Conservation (phyloP, 1,140 invertebrate genomes). For the Dendroctonus ponderosae region DNA sequence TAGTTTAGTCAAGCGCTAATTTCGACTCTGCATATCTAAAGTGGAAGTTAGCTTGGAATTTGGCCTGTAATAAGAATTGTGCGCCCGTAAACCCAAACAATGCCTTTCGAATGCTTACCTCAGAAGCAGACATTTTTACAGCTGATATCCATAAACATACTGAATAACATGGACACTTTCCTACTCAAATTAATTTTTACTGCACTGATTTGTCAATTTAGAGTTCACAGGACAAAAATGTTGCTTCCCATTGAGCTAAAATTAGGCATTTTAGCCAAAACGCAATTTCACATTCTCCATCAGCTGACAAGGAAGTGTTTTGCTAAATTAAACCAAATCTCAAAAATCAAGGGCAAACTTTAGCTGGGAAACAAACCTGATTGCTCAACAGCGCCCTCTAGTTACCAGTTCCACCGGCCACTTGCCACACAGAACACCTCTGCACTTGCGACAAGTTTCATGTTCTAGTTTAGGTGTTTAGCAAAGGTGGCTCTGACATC, state of each 20-base stretch:
- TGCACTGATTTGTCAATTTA: conserved; percentile 17
- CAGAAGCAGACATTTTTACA: conserved; percentile 43
- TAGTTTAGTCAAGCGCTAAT: neutral
- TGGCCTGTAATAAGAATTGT: neutral
- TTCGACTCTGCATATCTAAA: no score
- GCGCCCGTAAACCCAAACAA: neutral
- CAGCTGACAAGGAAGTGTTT: conserved; percentile 45
- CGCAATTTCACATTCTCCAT: conserved; percentile 40
- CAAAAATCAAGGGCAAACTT: conserved; percentile 8
- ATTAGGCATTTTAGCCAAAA: conserved; percentile 41
- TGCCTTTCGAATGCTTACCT: neutral
- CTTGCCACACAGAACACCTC: no score
- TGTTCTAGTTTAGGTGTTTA: no score
- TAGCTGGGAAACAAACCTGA: no score
- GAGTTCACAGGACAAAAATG: conserved; percentile 25
- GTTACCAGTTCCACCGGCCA: no score
- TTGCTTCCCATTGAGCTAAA: conserved; percentile 28
- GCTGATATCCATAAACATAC: conserved; percentile 43
- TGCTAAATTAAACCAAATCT: neutral
- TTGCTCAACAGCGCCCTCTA: no score
- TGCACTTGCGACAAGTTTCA: no score
- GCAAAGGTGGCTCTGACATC: no score
- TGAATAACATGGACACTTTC: conserved; percentile 13
- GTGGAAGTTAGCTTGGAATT: neutral
- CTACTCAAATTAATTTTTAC: neutral